These are phyloP conservation scores for Eledona agricola DNA, from an alignment of 2,888 invertebrate genomes.

Conservation along the genomic window DNA sequence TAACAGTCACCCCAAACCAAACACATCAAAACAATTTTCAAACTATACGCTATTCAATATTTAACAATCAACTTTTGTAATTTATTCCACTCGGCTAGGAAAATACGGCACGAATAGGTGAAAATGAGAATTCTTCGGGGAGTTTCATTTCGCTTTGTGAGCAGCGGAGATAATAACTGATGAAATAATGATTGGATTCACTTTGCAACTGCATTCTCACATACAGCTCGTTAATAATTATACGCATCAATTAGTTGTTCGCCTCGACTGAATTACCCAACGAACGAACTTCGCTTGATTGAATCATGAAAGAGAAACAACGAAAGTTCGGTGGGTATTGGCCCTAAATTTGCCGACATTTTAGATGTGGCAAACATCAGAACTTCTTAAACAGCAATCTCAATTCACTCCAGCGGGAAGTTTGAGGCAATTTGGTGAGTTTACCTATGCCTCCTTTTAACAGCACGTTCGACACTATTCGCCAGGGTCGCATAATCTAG, in stretches of 20 bases:
- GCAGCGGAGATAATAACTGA: conserved; percentile 11
- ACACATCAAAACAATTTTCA: conserved; percentile 22
- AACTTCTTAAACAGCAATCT: conserved; percentile 42
- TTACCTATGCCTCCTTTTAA: conserved; percentile 42
- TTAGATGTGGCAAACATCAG: conserved; percentile 33
- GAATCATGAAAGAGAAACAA: conserved; percentile 24
- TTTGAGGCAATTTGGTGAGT: conserved; percentile 40
- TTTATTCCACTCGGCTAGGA: neutral
- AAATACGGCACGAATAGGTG: conserved; percentile 2
- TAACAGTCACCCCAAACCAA: conserved; percentile 6
- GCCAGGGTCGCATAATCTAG: conserved; percentile 45
- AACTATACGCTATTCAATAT: conserved; percentile 17
- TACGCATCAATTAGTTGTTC: too few species aligned
- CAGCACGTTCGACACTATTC: conserved; percentile 43
- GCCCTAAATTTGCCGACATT: conserved; percentile 30
- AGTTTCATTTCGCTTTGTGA: conserved; percentile 11
- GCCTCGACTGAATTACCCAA: too few species aligned
- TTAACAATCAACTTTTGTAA: conserved; percentile 20
- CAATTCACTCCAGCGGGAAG: conserved; percentile 38
- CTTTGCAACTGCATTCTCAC: too few species aligned
- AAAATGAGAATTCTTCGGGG: conserved; percentile 5
- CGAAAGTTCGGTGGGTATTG: conserved; percentile 26
- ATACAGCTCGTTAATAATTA: too few species aligned
- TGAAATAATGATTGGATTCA: conserved; percentile 13
- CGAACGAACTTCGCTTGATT: conserved; percentile 11